A percentile compares a stretch with the other conserved stretches of the same genome.
These are phyloP conservation scores for Carassius gibelio DNA, from an alignment of 2,113 vertebrate genomes.

Conservation along the genomic window DNA sequence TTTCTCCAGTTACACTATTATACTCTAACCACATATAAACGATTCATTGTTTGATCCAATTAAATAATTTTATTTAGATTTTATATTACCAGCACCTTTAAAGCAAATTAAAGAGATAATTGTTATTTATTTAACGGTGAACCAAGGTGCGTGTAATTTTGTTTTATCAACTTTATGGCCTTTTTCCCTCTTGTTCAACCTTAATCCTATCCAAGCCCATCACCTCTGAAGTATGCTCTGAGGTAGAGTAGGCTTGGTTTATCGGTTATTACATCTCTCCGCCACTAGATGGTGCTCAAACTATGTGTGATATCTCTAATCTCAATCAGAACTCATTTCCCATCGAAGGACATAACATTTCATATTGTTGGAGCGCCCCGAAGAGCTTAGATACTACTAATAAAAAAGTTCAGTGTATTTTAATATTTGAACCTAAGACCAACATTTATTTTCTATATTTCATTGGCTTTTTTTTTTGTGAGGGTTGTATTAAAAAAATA, in stretches of 20 bases:
- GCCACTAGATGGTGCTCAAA: slow-evolving; percentile 47
- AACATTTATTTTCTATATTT: too few relatives aligned
- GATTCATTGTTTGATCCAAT: neutral
- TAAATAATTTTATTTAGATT: neutral
- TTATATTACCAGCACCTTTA: neutral
- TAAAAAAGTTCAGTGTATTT: neutral
- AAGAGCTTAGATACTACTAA: neutral
- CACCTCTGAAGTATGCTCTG: neutral
- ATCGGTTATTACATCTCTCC: neutral
- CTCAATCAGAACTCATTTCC: neutral
- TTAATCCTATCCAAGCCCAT: neutral
- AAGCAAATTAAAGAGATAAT: neutral
- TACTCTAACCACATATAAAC: neutral
- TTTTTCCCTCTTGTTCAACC: neutral
- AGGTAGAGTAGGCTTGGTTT: neutral
- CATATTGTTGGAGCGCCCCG: neutral
- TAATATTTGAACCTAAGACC: neutral
- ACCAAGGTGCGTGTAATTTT: neutral
- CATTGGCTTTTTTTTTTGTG: neutral
- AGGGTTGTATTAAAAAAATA: neutral
- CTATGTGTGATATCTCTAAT: neutral
- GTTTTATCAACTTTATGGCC: neutral
- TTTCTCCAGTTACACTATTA: neutral
- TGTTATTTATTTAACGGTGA: neutral
- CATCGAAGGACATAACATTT: neutral